A percentile compares a stretch with the other conserved stretches of the same genome.
These are phyloP conservation scores for Agrochola litura DNA, from an alignment of 2,888 invertebrate genomes.

Conservation along the genomic window DNA sequence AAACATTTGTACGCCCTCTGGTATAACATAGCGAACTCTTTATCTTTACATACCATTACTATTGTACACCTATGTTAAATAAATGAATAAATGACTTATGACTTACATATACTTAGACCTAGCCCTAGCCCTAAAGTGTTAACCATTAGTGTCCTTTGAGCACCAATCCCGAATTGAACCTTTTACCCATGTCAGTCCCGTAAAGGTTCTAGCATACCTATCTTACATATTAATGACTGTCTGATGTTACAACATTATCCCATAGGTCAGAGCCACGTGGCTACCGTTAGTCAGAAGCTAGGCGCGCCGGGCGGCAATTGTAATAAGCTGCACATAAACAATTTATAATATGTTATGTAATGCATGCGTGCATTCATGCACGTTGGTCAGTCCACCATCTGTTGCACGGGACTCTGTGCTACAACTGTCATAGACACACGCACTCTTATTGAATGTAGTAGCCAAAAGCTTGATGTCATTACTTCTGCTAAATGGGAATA, in stretches of 20 bases:
- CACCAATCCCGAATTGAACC: no score
- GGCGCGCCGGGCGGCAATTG: constrained; percentile 14
- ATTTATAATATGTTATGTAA: neutral
- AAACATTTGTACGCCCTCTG: no score
- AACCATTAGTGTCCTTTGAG: no score
- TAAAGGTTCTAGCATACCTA: neutral
- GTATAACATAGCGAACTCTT: no score
- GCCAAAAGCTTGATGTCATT: neutral
- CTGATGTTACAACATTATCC: neutral
- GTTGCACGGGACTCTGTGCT: neutral
- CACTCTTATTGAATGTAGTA: neutral
- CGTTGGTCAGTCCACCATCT: neutral
- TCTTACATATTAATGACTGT: neutral
- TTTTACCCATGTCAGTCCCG: no score
- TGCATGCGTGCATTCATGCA: constrained; percentile 13
- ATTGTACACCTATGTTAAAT: no score
- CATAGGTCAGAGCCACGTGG: neutral
- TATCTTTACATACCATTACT: no score
- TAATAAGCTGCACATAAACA: neutral
- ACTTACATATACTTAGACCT: no score
- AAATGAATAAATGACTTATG: no score
- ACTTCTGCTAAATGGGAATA: neutral
- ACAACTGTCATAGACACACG: neutral
- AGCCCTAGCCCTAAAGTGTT: no score
- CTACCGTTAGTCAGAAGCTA: constrained; percentile 18